Evolutionary conservation across 1,140 invertebrate species (phyloP), one percentile per base, ranked within the genome.

Genomic region (Pogonognathellus flavescens): DNA sequence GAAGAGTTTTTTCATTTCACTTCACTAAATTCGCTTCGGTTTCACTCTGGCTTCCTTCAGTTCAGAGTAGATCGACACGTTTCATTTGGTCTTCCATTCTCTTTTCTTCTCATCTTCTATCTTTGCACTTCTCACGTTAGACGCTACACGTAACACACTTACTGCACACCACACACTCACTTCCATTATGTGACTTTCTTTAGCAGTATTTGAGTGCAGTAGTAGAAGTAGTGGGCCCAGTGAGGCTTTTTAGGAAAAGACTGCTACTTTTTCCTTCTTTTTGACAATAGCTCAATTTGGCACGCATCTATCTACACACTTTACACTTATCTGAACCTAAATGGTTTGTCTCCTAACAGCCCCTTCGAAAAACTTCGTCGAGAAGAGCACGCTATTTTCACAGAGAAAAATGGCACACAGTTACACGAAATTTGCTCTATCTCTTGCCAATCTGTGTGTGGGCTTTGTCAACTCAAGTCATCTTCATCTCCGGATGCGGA

Each of bases 301-400:
- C 84, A 85, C 84, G 57, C 84, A 85, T 55, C 84, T 85, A 85
- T 85, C 84, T 85, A 80, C 84, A 81, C 84, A 81, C 80, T 81
- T 81, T 81, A 81, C 80, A 81, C 80, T 81, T 81, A 81, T 81
- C 80, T 53, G 50, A 14, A 81, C 80, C 80, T 81, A 81, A 81
- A 81, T 81, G 80, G 80, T 81, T 81, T 57, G 80, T 55, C 80
- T 81, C 0, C 80, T 81, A 59, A 76, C 70, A 76, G 70, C 41
- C 70, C 70, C 31, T 76, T 76, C 70, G 31, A 25, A 76, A 76
- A 76, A 76, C 70, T 76, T 16, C 31, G 49, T 41, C 16, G 25
- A 76, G 41, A 11, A 76, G n/a, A 76, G 41, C 41, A 76, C n/a
- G 70, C 14, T 76, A 31, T 25, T 76, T 31, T 76, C 41, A 20